phyloP scores from a whole-genome alignment of 2,113 vertebrate species.

The Corythoichthys intestinalis region DNA sequence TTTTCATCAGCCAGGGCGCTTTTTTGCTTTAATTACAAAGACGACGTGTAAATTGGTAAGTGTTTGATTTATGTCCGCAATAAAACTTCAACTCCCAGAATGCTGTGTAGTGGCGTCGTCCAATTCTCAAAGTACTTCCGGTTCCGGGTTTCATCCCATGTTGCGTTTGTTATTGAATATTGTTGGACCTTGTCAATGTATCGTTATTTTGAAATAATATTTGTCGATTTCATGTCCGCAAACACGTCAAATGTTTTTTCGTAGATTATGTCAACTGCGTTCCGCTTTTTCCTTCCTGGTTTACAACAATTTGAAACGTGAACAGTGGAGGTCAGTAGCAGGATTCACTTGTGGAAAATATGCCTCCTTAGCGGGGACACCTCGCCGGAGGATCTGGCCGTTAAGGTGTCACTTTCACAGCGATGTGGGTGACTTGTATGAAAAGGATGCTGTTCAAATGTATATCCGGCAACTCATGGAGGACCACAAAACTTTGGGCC shows the following conservation, averaged over 20 bases:
- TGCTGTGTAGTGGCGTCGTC: not conserved
- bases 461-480: constrained; percentile 47
- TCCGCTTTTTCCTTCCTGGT: constrained; percentile 13
- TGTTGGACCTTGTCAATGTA: not conserved
- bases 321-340: constrained; percentile 29
- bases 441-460: constrained; percentile 36
- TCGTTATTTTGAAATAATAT: not conserved
- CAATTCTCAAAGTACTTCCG: constrained; percentile 19
- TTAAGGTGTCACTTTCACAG: constrained; percentile 23
- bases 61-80: not conserved
- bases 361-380: not conserved
- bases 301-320: not conserved
- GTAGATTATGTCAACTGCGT: constrained; percentile 21
- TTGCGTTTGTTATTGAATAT: not conserved
- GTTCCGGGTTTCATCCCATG: constrained; percentile 7
- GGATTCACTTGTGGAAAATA: not conserved
- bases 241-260: constrained; percentile 29
- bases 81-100: constrained; percentile 46
- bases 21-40: not conserved
- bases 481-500: constrained; percentile 28
- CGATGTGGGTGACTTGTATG: constrained; percentile 31
- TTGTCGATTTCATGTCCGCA: not conserved
- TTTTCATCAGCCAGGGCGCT: not conserved
- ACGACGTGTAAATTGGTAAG: not conserved
- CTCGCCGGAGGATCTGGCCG: not conserved